Evolutionary conservation across 1,140 invertebrate genomes (phyloP).

Genomic region (Drusus annulatus): DNA sequence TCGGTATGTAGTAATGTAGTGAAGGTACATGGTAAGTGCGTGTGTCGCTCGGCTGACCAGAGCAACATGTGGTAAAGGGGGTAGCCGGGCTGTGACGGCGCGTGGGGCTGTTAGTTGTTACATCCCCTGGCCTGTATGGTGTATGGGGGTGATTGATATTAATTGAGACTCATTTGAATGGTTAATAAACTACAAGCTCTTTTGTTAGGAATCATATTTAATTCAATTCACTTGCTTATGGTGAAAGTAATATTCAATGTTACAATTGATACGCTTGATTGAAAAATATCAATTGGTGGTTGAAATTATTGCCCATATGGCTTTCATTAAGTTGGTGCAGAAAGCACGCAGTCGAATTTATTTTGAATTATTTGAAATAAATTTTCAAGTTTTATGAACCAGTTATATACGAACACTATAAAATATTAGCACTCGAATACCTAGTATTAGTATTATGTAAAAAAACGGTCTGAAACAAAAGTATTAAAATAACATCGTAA

Average conservation of each 20-base stretch:
- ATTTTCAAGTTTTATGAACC: too few species aligned
- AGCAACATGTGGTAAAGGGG: constrained; percentile 45
- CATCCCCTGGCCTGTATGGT: not conserved
- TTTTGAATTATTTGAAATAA: too few species aligned
- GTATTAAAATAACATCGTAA: too few species aligned
- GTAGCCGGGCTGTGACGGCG: constrained; percentile 27
- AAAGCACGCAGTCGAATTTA: too few species aligned
- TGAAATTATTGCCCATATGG: not conserved
- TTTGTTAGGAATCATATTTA: not conserved
- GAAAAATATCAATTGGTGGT: not conserved
- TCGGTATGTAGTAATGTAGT: too few species aligned
- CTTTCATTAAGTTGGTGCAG: too few species aligned
- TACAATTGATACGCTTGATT: constrained; percentile 6
- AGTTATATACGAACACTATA: too few species aligned
- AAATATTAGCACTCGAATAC: too few species aligned
- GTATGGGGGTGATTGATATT: constrained; percentile 39
- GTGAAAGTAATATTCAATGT: not conserved
- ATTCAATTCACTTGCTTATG: not conserved
- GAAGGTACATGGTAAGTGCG: too few species aligned
- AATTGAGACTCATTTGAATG: constrained; percentile 44
- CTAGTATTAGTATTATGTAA: too few species aligned
- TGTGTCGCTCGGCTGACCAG: not conserved
- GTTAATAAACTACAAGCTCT: constrained; percentile 9
- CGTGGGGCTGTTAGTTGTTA: constrained; percentile 12
- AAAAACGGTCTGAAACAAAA: too few species aligned